Percentiles rank a stretch among this genome's conserved stretches.
phyloP scores from a whole-genome alignment of 2,113 vertebrate species.

The Dissostichus mawsoni region DNA sequence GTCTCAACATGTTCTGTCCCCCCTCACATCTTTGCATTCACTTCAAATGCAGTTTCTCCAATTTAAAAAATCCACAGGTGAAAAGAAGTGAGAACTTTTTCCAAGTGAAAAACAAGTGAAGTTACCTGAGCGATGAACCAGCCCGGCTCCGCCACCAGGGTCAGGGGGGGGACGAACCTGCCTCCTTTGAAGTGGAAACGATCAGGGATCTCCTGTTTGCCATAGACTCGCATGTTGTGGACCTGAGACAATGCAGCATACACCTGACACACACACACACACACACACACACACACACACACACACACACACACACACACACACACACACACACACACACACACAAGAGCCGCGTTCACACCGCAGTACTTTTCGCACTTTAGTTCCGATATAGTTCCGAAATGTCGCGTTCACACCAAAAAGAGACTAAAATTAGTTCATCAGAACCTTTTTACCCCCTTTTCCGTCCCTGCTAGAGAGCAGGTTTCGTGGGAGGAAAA shows the following conservation, averaged over 20 bases:
- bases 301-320: constrained; percentile 1
- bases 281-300: constrained; percentile 7
- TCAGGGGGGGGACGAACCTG: constrained; percentile 92
- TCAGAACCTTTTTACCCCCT: no score
- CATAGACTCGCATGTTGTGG: constrained; percentile 88
- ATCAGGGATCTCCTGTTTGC: constrained; percentile 86
- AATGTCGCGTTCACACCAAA: no score
- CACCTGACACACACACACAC: constrained; percentile 79
- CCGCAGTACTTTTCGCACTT: no score
- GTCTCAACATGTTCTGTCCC: background rate
- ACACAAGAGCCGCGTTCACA: no score
- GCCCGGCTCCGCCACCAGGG: constrained; percentile 91
- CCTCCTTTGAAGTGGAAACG: constrained; percentile 92
- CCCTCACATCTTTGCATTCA: background rate
- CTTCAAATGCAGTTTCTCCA: background rate
- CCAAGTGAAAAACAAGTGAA: background rate
- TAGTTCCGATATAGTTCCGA: no score
- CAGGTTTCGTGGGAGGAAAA: no score
- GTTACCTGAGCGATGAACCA: constrained; percentile 95
- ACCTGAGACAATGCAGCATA: constrained; percentile 83
- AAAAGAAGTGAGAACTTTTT: background rate
- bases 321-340: background rate
- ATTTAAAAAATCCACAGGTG: background rate
- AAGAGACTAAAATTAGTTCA: no score
- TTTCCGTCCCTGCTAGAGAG: no score